Conservation (phyloP, 2,113 vertebrate species). For the Maccullochella peelii region DNA sequence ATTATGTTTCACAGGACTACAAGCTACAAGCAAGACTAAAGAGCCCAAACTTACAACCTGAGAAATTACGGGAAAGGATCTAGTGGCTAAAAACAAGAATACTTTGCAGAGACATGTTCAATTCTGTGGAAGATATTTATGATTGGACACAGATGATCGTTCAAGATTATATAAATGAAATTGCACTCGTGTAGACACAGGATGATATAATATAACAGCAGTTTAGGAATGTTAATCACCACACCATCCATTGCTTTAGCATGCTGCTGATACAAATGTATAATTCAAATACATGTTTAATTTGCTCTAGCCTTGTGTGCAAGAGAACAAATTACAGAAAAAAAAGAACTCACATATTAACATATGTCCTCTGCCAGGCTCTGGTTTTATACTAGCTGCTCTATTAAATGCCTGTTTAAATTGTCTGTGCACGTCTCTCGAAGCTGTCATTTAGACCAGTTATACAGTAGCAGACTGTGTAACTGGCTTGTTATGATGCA, state of each 20-base stretch:
- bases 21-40: not conserved
- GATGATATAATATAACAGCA: slow-evolving; percentile 76
- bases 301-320: slow-evolving; percentile 86
- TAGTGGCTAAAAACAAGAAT: not conserved
- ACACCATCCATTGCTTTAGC: slow-evolving; percentile 83
- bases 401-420: slow-evolving; percentile 86
- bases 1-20: slow-evolving; percentile 15
- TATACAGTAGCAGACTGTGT: slow-evolving; percentile 9
- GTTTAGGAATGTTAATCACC: slow-evolving; percentile 87
- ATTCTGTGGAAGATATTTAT: slow-evolving; percentile 75
- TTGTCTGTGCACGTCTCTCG: slow-evolving; percentile 24
- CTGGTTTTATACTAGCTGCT: slow-evolving; percentile 82
- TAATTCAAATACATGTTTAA: slow-evolving; percentile 86
- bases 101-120: slow-evolving; percentile 26
- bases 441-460: slow-evolving; percentile 26
- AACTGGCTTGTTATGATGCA: slow-evolving; percentile 25
- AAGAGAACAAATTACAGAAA: slow-evolving; percentile 87
- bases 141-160: slow-evolving; percentile 83
- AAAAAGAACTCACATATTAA: slow-evolving; percentile 86
- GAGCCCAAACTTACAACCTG: not conserved
- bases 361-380: slow-evolving; percentile 88
- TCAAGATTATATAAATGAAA: slow-evolving; percentile 85
- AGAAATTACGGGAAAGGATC: not conserved
- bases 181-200: slow-evolving; percentile 78
- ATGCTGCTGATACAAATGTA: slow-evolving; percentile 83